Evolutionary conservation across 1,140 invertebrate species (phyloP).

Genomic region (Mizuhopecten yessoensis): DNA sequence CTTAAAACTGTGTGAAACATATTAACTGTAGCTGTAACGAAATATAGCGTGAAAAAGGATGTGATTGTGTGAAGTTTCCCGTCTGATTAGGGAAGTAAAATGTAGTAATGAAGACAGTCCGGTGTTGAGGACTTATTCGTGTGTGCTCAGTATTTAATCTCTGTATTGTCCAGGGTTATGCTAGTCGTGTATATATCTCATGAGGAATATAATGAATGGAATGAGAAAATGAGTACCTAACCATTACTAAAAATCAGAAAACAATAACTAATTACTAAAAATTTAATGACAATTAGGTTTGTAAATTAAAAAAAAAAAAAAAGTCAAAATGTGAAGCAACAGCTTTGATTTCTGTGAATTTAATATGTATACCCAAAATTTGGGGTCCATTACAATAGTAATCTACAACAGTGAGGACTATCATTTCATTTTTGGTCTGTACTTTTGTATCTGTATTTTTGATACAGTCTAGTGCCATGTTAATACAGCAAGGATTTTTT

Average conservation of each 20-base stretch:
- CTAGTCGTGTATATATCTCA: not conserved
- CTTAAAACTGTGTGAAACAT: too few species aligned
- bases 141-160: constrained; percentile 14
- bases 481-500: not conserved
- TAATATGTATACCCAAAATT: not conserved
- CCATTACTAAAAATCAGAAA: not conserved
- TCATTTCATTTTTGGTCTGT: not conserved
- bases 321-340: too few species aligned
- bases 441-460: not conserved
- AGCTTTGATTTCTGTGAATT: not conserved
- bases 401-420: not conserved
- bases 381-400: not conserved
- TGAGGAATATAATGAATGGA: not conserved
- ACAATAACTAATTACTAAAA: too few species aligned
- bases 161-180: not conserved
- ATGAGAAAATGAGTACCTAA: not conserved
- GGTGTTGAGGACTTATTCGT: not conserved
- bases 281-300: too few species aligned
- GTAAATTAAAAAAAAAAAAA: too few species aligned
- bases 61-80: not conserved
- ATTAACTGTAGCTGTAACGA: not conserved
- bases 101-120: not conserved
- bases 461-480: constrained; percentile 28
- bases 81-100: not conserved
- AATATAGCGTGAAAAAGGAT: not conserved